A percentile compares a stretch with the other conserved stretches of the same genome.
These are phyloP conservation scores for Pantherophis alleghaniensis DNA, from an alignment of 2,797 vertebrate species.

Conservation along the genomic window DNA sequence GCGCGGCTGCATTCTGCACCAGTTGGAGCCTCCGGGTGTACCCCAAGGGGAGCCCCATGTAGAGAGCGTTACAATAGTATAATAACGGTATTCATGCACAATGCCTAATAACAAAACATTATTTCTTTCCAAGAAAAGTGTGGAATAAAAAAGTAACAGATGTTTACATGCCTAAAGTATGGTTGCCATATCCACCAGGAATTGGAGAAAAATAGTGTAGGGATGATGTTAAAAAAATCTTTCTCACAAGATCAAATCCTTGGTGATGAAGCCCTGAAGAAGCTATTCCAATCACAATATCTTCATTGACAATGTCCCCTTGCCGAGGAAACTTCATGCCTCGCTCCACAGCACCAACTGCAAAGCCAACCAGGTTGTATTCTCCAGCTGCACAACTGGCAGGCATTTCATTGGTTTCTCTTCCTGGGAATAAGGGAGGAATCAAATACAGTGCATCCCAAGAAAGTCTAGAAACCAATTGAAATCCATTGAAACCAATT, in stretches of 20 bases:
- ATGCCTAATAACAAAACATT: not conserved
- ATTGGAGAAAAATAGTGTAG: conserved; percentile 74
- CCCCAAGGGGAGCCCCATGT: too few relatives aligned
- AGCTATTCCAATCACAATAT: conserved; percentile 80
- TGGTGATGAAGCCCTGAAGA: conserved; percentile 81
- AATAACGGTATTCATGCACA: not conserved
- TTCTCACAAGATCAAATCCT: conserved; percentile 79
- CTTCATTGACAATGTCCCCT: conserved; percentile 74
- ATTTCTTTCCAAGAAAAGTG: not conserved
- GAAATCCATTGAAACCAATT: too few relatives aligned
- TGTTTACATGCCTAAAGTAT: conserved; percentile 74
- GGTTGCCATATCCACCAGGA: conserved; percentile 67
- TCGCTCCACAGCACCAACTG: conserved; percentile 81
- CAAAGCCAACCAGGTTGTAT: conserved; percentile 85
- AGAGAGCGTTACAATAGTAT: too few relatives aligned
- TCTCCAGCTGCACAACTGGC: conserved; percentile 69
- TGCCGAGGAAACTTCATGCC: conserved; percentile 70
- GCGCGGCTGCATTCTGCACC: too few relatives aligned
- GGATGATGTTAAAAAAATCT: conserved; percentile 72
- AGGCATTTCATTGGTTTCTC: conserved; percentile 75
- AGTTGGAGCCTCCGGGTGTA: too few relatives aligned
- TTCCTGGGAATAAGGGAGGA: conserved; percentile 67
- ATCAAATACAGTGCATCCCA: not conserved
- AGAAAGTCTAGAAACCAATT: not conserved
- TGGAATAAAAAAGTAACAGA: not conserved